A percentile compares a stretch with the other conserved stretches of the same genome.
Conservation (phyloP, 2,888 invertebrate genomes). For the Drosophila pseudotalamancana region DNA sequence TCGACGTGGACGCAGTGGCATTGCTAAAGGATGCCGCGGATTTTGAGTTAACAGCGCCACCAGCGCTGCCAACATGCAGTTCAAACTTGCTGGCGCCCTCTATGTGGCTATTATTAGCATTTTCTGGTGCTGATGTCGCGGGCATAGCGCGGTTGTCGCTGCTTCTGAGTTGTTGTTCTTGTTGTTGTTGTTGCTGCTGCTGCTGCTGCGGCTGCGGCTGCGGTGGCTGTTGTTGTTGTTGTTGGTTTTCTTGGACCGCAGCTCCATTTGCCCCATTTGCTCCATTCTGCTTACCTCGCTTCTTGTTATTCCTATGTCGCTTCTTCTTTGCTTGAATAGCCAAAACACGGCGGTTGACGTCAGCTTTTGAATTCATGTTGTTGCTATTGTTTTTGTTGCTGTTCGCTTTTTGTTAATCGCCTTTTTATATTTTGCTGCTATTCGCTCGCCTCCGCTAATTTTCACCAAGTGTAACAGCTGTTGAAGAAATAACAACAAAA, state of each 20-base stretch:
- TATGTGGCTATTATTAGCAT: constrained; percentile 81
- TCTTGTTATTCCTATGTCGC: constrained; percentile 94
- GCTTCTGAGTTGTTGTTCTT: constrained; percentile 13
- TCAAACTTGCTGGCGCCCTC: constrained; percentile 47
- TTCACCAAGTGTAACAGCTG: constrained; percentile 66
- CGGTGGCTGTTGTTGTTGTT: constrained; percentile 44
- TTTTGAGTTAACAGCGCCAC: constrained; percentile 49
- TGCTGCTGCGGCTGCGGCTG: constrained; percentile 4
- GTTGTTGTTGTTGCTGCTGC: constrained; percentile 1
- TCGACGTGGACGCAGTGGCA: constrained; percentile 72
- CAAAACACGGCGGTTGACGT: constrained; percentile 95
- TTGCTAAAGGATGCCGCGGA: constrained; percentile 56
- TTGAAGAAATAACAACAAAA: constrained; percentile 59
- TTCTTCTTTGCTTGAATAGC: constrained; percentile 97
- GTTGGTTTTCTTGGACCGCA: constrained; percentile 52
- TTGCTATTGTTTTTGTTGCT: constrained; percentile 33
- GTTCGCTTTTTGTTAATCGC: constrained; percentile 19
- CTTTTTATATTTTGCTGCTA: constrained; percentile 24
- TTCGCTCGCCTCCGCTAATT: constrained; percentile 46
- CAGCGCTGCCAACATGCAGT: constrained; percentile 34
- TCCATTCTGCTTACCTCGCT: constrained; percentile 89
- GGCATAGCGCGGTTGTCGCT: constrained; percentile 25
- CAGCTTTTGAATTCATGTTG: constrained; percentile 93
- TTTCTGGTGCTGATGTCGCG: constrained; percentile 72
- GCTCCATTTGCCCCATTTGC: constrained; percentile 84